Conservation (phyloP, 2,113 vertebrate species). For the Stegastes partitus region DNA sequence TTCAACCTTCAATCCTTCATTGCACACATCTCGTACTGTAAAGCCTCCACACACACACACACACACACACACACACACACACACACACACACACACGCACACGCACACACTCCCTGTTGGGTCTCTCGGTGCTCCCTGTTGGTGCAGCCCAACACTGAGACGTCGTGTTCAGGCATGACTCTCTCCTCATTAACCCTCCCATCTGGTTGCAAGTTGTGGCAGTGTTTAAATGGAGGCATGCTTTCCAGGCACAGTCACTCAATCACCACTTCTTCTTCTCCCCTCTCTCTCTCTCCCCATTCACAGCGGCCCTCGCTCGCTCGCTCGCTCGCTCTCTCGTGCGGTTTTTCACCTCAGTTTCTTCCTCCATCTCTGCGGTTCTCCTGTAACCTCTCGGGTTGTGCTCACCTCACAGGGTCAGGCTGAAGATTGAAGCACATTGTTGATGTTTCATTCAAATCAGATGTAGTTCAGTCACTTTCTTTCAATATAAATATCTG, state of each 20-base stretch:
- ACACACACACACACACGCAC: slow-evolving; percentile 1
- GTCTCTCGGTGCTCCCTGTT: slow-evolving; percentile 40
- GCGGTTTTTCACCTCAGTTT: slow-evolving; percentile 1
- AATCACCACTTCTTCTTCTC: slow-evolving; percentile 43
- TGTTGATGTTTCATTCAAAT: slow-evolving; percentile 26
- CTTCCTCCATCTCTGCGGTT: not conserved
- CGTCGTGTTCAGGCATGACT: slow-evolving; percentile 60
- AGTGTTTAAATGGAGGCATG: slow-evolving; percentile 52
- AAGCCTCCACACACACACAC: not conserved
- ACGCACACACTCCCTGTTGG: slow-evolving; percentile 26
- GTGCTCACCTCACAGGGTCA: slow-evolving; percentile 5
- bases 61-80: slow-evolving; percentile 9
- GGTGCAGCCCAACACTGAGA: slow-evolving; percentile 47
- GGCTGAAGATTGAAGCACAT: slow-evolving; percentile 17
- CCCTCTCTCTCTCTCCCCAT: not conserved
- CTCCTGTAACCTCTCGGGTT: slow-evolving; percentile 10
- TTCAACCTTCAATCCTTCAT: slow-evolving; percentile 49
- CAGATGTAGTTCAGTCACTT: not conserved
- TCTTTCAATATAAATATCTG: not conserved
- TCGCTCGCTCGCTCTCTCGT: slow-evolving; percentile 5
- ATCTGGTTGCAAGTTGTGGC: slow-evolving; percentile 56
- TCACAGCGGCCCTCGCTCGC: not conserved
- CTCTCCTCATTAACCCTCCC: slow-evolving; percentile 68
- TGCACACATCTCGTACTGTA: slow-evolving; percentile 50
- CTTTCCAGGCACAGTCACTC: slow-evolving; percentile 43